Base-by-base conservation (phyloP, 2,113 vertebrate species). In the Arothron firmamentum region DNA sequence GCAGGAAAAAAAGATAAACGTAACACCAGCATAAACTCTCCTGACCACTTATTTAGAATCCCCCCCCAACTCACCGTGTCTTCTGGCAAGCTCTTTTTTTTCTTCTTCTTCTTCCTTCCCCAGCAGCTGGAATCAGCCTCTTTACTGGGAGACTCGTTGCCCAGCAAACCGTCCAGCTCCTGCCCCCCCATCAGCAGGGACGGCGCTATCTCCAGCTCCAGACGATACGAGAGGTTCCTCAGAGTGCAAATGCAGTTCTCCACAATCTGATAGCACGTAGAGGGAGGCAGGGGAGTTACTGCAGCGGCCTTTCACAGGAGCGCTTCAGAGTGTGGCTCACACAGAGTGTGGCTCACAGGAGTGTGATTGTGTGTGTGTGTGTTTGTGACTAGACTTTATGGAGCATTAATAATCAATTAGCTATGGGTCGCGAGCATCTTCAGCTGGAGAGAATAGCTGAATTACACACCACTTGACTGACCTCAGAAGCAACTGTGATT, bases 241-340 rank as follows among this genome's bases (percentile, higher is more conserved):
- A 99, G 87, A 57, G 96, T 97, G 77, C 96, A 98, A 84, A 98
- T 94, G 13, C 97, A 98, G 67, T 99, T 99, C 87, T 99, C 97
- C 85, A 99, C 96, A 4, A 96, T 98, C 96, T 98, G 86, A 55
- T 77, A 78, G 21, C 50, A 48, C 48, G 7, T 10, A 51, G 63
- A 56, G 18, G 31, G 20, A 58, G 52, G 58, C 21, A 23, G 18
- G 14, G 28, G 31, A 19, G 52, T 55, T 52, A 66, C 1, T 56
- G 57, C 20, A 21, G 51, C 13, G 1, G 13, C 34, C 41, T 58
- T 52, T 57, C 31, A 51, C 42, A 83, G 75, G 67, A 73, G 69
- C 54, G 63, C 25, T 17, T 46, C 52, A 62, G 23, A 13, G 38
- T 57, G 45, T 25, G 43, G 60, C 48, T 28, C 5, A 16, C 25